These are phyloP conservation scores for Sinelater perroti DNA, from an alignment of 2,888 invertebrate species.

Conservation along the genomic window DNA sequence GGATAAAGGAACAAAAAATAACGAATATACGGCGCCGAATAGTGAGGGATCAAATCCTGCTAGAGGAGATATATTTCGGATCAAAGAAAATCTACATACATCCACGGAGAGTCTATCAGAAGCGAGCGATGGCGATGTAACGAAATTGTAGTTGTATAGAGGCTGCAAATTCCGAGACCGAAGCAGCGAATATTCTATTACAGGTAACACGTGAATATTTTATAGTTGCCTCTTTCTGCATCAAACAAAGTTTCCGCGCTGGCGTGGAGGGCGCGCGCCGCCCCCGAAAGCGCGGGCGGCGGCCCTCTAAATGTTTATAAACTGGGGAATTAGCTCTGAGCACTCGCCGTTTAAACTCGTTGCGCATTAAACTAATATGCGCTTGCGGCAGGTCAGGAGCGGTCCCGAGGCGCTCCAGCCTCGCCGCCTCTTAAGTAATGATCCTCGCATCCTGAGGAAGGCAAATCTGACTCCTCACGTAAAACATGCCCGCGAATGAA, in stretches of 20 bases:
- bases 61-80: constrained; percentile 56
- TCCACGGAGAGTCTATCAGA: constrained; percentile 48
- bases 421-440: constrained; percentile 57
- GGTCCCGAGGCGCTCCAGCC: constrained; percentile 52
- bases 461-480: constrained; percentile 49
- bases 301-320: constrained; percentile 17
- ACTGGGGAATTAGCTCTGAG: constrained; percentile 31
- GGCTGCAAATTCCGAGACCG: constrained; percentile 39
- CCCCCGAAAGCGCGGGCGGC: constrained; percentile 5
- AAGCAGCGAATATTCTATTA: constrained; percentile 39
- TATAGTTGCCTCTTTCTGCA: constrained; percentile 40
- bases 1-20: constrained; percentile 57
- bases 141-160: constrained; percentile 47
- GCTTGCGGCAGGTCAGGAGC: constrained; percentile 54
- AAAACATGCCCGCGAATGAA: constrained; percentile 44
- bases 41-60: constrained; percentile 52
- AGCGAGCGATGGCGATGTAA: constrained; percentile 47
- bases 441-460: constrained; percentile 50
- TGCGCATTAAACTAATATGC: constrained; percentile 58
- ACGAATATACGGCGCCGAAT: constrained; percentile 57
- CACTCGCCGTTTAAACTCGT: constrained; percentile 35
- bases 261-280: too few species aligned
- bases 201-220: constrained; percentile 49
- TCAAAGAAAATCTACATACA: constrained; percentile 60
- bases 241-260: constrained; percentile 27